A percentile compares a stretch with the other conserved stretches of the same genome.
Evolutionary conservation across 23 tunicate genomes (phyloP).

Genomic region (Phallusia fumigata): DNA sequence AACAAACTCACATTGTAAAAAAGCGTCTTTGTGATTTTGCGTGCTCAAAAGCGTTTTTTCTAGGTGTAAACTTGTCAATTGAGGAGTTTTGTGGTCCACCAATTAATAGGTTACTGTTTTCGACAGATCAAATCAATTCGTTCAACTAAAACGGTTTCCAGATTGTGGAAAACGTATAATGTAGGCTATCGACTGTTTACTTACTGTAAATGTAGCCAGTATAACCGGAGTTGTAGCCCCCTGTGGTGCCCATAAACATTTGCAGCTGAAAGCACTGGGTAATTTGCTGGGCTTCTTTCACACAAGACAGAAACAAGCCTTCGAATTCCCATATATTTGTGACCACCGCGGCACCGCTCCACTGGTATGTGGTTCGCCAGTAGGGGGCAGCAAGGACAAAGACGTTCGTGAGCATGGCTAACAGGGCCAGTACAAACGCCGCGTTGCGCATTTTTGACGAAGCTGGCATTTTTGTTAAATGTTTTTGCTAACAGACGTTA

Average conservation of each 20-base stretch:
- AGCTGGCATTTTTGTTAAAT: not conserved
- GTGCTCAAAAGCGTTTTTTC: no score
- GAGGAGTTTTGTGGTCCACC: no score
- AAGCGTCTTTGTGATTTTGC: no score
- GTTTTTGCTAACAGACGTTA: no score
- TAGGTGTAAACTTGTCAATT: no score
- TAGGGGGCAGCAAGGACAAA: constrained; percentile 59
- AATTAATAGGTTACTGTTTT: no score
- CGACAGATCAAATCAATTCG: no score
- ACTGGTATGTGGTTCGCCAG: constrained; percentile 39
- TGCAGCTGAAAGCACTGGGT: constrained; percentile 59
- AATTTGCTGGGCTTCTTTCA: constrained; percentile 11
- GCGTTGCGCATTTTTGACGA: constrained; percentile 21
- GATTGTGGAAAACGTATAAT: no score
- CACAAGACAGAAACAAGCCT: constrained; percentile 63
- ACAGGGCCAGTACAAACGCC: constrained; percentile 12
- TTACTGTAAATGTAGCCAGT: constrained; percentile 42
- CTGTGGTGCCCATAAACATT: constrained; percentile 8
- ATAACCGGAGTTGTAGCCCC: constrained; percentile 43
- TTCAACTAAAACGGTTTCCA: no score
- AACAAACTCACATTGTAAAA: no score
- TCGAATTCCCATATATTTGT: constrained; percentile 52
- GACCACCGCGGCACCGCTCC: constrained; percentile 18
- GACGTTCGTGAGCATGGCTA: constrained; percentile 12
- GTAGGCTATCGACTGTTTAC: constrained; percentile 7